Conservation (phyloP, 2,113 vertebrate genomes). For the Upupa epops region DNA sequence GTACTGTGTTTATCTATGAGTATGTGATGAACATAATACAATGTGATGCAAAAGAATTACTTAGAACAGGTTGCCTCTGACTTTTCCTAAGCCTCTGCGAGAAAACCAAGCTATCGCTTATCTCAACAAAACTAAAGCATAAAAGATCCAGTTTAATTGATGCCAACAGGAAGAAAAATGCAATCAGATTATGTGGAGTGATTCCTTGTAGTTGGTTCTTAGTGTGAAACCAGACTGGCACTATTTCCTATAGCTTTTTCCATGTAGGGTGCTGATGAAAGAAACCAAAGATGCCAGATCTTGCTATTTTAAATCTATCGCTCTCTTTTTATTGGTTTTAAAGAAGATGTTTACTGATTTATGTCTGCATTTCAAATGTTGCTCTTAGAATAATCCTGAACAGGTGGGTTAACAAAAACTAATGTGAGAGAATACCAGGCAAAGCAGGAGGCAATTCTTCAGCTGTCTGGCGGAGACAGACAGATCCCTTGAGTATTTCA, state of each 20-base stretch:
- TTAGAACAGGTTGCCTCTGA: not conserved
- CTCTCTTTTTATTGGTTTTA: not conserved
- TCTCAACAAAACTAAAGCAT: not conserved
- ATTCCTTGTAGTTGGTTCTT: not conserved
- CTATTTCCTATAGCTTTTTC: not conserved
- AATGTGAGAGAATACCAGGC: not conserved
- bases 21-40: too few species aligned
- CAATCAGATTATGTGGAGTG: not conserved
- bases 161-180: not conserved
- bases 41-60: not conserved
- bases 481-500: not conserved
- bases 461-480: not conserved
- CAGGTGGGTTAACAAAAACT: not conserved
- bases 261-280: too few species aligned
- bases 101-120: not conserved
- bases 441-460: not conserved
- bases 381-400: not conserved
- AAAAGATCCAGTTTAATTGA: not conserved
- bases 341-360: not conserved
- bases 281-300: not conserved
- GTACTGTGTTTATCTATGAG: too few species aligned
- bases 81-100: not conserved
- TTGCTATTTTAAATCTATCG: not conserved
- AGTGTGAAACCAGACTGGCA: not conserved
- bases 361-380: not conserved